A percentile compares a stretch with the other conserved stretches of the same genome.
phyloP scores from a whole-genome alignment of 2,888 invertebrate species.

The Cenopis cana region DNA sequence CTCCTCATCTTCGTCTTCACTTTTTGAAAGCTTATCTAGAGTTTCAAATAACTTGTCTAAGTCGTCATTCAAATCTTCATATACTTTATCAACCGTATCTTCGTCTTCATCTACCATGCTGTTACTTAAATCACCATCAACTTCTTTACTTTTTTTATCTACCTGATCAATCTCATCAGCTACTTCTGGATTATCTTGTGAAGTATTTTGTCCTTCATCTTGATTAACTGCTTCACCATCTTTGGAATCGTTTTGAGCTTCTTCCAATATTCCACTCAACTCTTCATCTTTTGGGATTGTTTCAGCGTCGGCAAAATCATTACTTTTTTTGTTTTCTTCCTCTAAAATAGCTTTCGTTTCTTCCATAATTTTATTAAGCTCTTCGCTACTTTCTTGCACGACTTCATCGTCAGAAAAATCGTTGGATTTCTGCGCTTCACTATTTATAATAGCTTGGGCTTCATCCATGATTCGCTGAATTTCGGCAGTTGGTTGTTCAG shows the following conservation, averaged over 20 bases:
- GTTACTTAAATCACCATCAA: conserved; percentile 21
- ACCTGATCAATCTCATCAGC: background rate
- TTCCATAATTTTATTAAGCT: conserved; percentile 24
- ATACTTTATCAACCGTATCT: conserved; percentile 59
- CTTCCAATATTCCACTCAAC: background rate
- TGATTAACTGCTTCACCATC: background rate
- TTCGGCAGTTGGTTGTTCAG: conserved; percentile 27
- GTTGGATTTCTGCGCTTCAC: conserved; percentile 44
- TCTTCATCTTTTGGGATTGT: background rate
- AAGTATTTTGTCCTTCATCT: background rate
- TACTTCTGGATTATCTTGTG: background rate
- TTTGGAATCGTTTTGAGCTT: background rate
- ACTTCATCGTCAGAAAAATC: conserved; percentile 39
- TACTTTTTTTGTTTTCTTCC: conserved; percentile 47
- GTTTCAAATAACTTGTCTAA: conserved; percentile 64
- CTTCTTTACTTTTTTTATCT: conserved; percentile 21
- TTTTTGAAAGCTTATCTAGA: conserved; percentile 58
- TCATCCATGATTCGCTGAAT: conserved; percentile 54
- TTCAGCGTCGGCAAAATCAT: conserved; percentile 31
- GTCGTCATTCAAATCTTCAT: conserved; percentile 64
- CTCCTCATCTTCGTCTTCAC: conserved; percentile 46
- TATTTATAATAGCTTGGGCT: conserved; percentile 50
- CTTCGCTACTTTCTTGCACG: conserved; percentile 4
- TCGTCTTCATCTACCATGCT: conserved; percentile 48
- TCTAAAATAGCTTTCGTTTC: conserved; percentile 31